Evolutionary conservation across 2,888 invertebrate species (phyloP), one percentile per base, ranked within the genome.

Genomic region (Taphrorychus bicolor): DNA sequence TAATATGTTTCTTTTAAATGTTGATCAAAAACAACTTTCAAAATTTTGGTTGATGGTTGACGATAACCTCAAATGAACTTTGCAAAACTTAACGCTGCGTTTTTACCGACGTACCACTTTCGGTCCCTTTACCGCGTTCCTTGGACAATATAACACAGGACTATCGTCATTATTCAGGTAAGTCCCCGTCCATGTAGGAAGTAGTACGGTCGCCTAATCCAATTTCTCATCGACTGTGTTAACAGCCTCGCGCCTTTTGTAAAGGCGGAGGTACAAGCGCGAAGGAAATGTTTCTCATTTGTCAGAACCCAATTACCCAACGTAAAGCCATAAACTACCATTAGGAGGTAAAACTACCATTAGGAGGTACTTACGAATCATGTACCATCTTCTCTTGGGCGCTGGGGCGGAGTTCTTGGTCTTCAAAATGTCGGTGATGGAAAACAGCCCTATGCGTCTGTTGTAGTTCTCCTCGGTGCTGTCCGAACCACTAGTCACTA

Each of bases 191-290:
- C 57, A 59, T 64, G 69, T 61, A 69, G 59, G 65, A 69, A 69
- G 69, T 69, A 64, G 68, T 68, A 45, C 63, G 19, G 24, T 42
- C 53, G 59, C 68, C n/a, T 62, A 68, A 68, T 68, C 63, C 68
- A 63, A 63, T 68, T 68, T 68, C 63, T 63, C 68, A 63, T 68
- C 66, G 66, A 22, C 23, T 42, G 24, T 67, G 66, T 67, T 61
- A 52, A 61, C 66, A 61, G 53, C 41, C 52, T 67, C 53, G 61
- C 66, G 32, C 57, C 57, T 61, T n/a, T 49, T 59, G 65, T 65
- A 52, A 53, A 54, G 64, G 64, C 58, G 64, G 59, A 23, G 19
- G n/a, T 18, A 59, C 53, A 53, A 18, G 22, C 22, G 17, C n/a
- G 5, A 49, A 63, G 49, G 52, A 49, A 58, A 58, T 64, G 64